Conservation (phyloP, 2,113 vertebrate species). For the Petroica traversi region DNA sequence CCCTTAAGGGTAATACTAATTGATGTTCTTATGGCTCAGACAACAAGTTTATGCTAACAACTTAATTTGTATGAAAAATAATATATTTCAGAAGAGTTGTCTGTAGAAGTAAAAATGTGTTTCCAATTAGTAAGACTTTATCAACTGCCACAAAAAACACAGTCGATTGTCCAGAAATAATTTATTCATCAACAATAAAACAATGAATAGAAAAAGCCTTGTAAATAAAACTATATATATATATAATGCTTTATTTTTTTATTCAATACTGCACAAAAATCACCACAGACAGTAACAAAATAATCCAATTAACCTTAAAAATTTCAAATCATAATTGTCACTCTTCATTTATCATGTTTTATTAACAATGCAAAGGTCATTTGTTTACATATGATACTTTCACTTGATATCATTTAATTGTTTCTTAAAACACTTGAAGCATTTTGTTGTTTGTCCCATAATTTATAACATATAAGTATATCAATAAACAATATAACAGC, state of each 20-base stretch:
- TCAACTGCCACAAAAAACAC: conserved; percentile 69
- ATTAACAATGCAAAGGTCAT: conserved; percentile 63
- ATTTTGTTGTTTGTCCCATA: conserved; percentile 60
- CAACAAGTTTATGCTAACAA: neutral
- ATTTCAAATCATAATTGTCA: conserved; percentile 69
- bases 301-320: conserved; percentile 81
- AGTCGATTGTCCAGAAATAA: conserved; percentile 75
- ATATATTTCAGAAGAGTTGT: neutral
- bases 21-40: neutral
- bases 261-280: conserved; percentile 78
- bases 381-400: conserved; percentile 54
- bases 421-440: conserved; percentile 75
- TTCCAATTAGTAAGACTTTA: neutral
- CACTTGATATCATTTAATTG: conserved; percentile 59
- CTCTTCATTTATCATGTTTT: conserved; percentile 51
- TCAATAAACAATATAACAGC: conserved; percentile 75
- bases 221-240: conserved; percentile 83
- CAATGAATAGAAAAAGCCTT: conserved; percentile 80
- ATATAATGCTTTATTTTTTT: conserved; percentile 79
- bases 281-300: conserved; percentile 86
- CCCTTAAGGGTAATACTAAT: neutral
- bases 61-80: neutral
- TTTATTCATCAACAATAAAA: conserved; percentile 80
- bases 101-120: neutral
- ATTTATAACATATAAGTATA: conserved; percentile 75